Conservation (phyloP, 64 coral and sea anemone species). For the Anthopleura sola region DNA sequence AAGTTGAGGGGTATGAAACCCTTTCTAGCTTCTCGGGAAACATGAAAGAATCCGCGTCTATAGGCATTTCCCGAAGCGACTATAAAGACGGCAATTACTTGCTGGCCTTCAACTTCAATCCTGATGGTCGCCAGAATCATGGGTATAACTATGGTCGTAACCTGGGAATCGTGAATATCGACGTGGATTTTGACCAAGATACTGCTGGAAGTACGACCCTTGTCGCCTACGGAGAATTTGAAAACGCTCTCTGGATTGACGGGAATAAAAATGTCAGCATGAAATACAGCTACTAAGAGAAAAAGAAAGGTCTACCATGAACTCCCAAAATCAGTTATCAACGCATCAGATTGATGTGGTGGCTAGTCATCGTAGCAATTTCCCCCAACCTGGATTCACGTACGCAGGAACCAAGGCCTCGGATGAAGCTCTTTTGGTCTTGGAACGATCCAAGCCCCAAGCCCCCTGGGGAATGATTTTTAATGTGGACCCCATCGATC, state of each 20-base stretch:
- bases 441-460: background rate
- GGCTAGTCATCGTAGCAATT: background rate
- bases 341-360: background rate
- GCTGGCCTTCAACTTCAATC: conserved; percentile 15
- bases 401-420: conserved; percentile 6
- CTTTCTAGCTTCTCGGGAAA: background rate
- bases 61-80: background rate
- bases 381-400: background rate
- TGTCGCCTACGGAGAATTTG: background rate
- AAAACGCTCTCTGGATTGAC: conserved; percentile 1
- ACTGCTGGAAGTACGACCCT: background rate
- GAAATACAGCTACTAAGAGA: background rate
- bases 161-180: background rate
- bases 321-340: background rate
- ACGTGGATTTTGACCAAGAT: conserved; percentile 1
- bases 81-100: conserved; percentile 9
- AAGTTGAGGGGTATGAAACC: conserved; percentile 1
- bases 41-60: background rate
- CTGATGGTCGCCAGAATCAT: conserved; percentile 15
- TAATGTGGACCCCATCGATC: background rate
- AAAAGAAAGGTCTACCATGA: background rate
- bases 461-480: conserved; percentile 17
- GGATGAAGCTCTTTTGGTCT: background rate
- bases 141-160: conserved; percentile 10
- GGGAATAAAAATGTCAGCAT: conserved; percentile 13